Base-by-base conservation (phyloP, 2,888 invertebrate genomes). In the Nemotelus nigrinus region DNA sequence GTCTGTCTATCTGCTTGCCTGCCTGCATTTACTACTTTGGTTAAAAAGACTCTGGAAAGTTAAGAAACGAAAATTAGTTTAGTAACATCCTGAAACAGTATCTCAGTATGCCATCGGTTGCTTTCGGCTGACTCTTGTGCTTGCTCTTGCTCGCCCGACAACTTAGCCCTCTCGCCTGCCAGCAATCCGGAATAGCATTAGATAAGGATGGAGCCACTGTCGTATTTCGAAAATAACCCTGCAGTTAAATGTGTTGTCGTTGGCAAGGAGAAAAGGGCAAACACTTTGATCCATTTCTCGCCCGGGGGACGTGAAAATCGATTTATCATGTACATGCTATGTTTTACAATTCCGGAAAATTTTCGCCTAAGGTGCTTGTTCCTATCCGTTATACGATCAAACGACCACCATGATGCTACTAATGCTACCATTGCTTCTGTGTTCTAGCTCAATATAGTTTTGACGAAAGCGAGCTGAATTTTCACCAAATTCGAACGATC, bases 241-340 rank as follows among this genome's bases (percentile, higher is more conserved):
- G 60, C 47, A 60, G 60, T 50, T 8, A 60, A 60, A 74, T 74
- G 74, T 60, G 74, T 60, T 74, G 71, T 50, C 68, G 7, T 57
- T 48, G 77, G 68, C 58, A 53, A 55, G 63, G 60, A 53, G 48
- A 78, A 76, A 78, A 72, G 71, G 63, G 67, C 64, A 78, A 76
- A 76, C 80, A 78, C 80, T 80, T 78, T 80, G 80, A 80, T 80
- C 80, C 78, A 77, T 80, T 80, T 78, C 76, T 78, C 68, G 80
- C 80, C 80, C 77, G 58, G 78, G 78, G 78, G 78, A 76, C 77
- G 74, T 63, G 77, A 78, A 80, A 80, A 80, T 80, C 80, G 80
- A 80, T 80, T 80, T 80, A 80, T 78, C 80, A 78, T 78, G 80
- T 80, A 80, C 80, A 80, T 80, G 80, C 77, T 78, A 78, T 80